Percentiles rank a stretch among this genome's conserved stretches.
Evolutionary conservation across 2,888 invertebrate genomes (phyloP).

Genomic region (Eilema sororculum): DNA sequence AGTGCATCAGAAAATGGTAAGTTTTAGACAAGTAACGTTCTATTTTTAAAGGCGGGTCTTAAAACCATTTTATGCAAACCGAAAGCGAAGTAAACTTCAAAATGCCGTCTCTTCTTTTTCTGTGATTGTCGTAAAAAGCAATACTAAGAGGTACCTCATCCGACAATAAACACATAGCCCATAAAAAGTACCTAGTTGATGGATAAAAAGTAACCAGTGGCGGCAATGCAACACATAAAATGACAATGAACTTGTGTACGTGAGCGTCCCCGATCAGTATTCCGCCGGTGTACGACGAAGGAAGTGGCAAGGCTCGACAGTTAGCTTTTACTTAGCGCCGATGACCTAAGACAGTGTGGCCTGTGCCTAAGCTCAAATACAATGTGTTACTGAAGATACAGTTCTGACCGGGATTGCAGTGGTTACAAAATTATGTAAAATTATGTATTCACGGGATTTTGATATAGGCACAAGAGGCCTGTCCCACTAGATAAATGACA

Average conservation of each 20-base stretch:
- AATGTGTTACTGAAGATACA: neutral
- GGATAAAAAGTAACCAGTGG: neutral
- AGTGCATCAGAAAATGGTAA: no score
- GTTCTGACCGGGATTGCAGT: no score
- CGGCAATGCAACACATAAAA: conserved; percentile 9
- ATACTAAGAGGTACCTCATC: neutral
- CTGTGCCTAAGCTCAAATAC: neutral
- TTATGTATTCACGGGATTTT: no score
- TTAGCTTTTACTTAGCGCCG: conserved; percentile 65
- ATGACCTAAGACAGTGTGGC: conserved; percentile 57
- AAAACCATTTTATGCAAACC: no score
- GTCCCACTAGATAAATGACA: no score
- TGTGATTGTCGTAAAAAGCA: no score
- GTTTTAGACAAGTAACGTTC: no score
- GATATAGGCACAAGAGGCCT: no score
- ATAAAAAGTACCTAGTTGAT: neutral
- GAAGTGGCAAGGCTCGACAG: conserved; percentile 64
- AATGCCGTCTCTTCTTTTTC: no score
- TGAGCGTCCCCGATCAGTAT: conserved; percentile 57
- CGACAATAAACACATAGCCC: neutral
- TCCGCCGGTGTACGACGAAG: conserved; percentile 50
- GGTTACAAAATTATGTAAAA: no score
- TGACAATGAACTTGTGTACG: conserved; percentile 42
- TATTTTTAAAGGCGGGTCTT: no score
- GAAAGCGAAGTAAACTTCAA: no score